Conservation (phyloP, 2,888 invertebrate species). For the Drosophila cracens region DNA sequence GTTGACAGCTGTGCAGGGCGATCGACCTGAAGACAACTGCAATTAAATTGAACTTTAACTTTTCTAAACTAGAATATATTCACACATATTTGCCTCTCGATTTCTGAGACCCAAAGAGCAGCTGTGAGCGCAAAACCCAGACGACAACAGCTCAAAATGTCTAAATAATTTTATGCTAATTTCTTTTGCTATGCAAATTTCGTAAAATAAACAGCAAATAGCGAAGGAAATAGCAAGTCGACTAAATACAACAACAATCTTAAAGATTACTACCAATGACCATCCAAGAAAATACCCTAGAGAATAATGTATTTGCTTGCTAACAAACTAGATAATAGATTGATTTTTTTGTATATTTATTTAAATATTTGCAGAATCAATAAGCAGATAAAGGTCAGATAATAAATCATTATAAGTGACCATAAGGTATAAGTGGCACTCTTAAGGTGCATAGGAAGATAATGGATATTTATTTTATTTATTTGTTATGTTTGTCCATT, state of each 20-base stretch:
- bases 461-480: background rate
- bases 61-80: conserved; percentile 13
- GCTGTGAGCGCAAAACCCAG: conserved; percentile 20
- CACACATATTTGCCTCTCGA: conserved; percentile 7
- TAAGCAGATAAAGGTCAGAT: background rate
- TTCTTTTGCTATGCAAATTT: conserved; percentile 75
- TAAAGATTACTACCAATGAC: background rate
- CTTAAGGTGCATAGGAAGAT: background rate
- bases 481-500: background rate
- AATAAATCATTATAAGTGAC: background rate
- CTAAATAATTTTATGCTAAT: conserved; percentile 78
- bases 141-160: conserved; percentile 56
- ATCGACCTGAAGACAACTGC: conserved; percentile 26
- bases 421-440: background rate
- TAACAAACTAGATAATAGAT: background rate
- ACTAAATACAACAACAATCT: conserved; percentile 23
- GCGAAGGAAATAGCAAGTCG: conserved; percentile 37
- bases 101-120: conserved; percentile 22
- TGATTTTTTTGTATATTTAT: background rate
- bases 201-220: conserved; percentile 60
- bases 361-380: background rate
- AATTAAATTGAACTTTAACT: conserved; percentile 19
- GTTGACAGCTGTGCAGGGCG: conserved; percentile 16
- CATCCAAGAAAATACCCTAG: conserved; percentile 26
- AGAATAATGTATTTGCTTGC: background rate